Base-by-base conservation (phyloP, 2,797 vertebrate genomes). In the Oreonectes daqikongensis region DNA sequence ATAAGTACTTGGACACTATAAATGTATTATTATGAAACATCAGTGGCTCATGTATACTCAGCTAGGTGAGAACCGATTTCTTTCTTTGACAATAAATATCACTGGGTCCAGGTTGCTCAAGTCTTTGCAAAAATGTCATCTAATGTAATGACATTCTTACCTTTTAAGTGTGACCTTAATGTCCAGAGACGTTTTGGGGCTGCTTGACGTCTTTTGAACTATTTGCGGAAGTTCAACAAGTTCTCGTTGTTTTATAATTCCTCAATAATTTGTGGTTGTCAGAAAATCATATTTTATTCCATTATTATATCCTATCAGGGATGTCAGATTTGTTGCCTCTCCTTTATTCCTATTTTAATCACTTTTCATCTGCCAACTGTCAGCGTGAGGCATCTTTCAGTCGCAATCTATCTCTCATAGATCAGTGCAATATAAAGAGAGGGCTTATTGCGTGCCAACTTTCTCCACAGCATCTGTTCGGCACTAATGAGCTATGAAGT, bases 401-500 rank as follows among this genome's bases (percentile, higher is more conserved):
- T 80, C 50, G 75, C 7, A 20, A 64, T 76, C 79, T 80, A 78
- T 75, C 79, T 81, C 74, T 63, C 67, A 69, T 68, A 83, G 84
- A 83, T 81, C 79, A 83, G 75, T 63, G 72, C 72, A 74, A 82
- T 80, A 83, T 82, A 80, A 85, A 85, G 84, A 80, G 78, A 74
- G 78, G 77, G 81, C 81, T 85, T 82, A 83, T 80, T 82, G 80
- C 59, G 65, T 85, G 84, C 82, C 84, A 85, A 79, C 77, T 83
- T 83, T 83, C 77, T 80, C 70, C 59, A 40, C 77, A 82, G 84
- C 84, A 85, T 83, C 84, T 85, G 84, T 79, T 85, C 84, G 35
- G 70, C 79, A 80, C 84, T 85, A 85, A 85, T 83, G 82, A 85
- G 84, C 80, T 83, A 72, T 85, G 84, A 85, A 83, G 84, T 81